These are phyloP conservation scores for Tachina fera DNA, from an alignment of 2,888 invertebrate species.

Conservation along the genomic window DNA sequence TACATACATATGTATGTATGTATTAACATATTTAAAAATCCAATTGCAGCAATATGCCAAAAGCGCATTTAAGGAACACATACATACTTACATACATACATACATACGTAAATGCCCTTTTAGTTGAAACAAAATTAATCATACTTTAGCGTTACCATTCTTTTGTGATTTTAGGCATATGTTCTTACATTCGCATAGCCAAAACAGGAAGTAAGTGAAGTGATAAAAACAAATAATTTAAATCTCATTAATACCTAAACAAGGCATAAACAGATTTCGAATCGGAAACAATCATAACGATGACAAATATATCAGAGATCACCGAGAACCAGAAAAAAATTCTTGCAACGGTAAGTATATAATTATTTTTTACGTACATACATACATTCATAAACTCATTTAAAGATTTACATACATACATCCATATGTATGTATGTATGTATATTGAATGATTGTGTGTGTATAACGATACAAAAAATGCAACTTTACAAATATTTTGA, in stretches of 20 bases:
- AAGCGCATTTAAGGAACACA: not conserved
- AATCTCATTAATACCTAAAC: not conserved
- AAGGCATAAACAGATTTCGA: not conserved
- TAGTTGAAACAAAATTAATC: not conserved
- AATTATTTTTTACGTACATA: too few species aligned
- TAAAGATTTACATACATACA: not conserved
- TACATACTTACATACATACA: conserved; percentile 4
- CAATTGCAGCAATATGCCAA: too few species aligned
- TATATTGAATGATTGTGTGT: not conserved
- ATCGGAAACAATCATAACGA: not conserved
- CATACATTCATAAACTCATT: not conserved
- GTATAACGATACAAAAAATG: not conserved
- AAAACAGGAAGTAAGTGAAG: conserved; percentile 28
- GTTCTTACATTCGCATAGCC: not conserved
- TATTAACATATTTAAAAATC: too few species aligned
- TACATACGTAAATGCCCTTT: not conserved
- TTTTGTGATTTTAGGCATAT: conserved; percentile 2
- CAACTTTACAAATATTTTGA: too few species aligned
- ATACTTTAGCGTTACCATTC: not conserved
- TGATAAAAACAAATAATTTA: not conserved
- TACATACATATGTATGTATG: too few species aligned
- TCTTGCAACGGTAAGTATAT: conserved; percentile 58
- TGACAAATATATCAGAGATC: conserved; percentile 53
- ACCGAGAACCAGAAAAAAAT: conserved; percentile 62
- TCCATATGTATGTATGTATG: not conserved